Conservation (phyloP, 2,113 vertebrate genomes). For the Strix aluco region DNA sequence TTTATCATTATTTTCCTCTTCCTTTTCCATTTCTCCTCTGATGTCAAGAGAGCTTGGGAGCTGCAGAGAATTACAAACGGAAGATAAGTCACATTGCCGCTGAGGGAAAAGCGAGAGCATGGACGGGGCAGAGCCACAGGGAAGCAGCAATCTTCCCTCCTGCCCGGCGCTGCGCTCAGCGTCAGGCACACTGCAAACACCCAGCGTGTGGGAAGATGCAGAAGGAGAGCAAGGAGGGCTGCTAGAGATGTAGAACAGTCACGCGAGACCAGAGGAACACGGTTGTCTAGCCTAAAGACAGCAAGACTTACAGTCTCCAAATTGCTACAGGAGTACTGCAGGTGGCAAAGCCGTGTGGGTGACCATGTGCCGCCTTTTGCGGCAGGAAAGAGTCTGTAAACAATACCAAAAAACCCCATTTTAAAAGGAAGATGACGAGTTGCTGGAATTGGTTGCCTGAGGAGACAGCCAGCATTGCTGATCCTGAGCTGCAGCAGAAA, state of each 20-base stretch:
- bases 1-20: not conserved
- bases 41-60: not conserved
- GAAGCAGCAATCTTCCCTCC: not conserved
- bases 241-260: not conserved
- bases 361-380: rapidly evolving
- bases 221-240: not conserved
- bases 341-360: not conserved
- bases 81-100: rapidly evolving
- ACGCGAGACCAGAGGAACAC: rapidly evolving
- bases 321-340: rapidly evolving
- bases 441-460: not conserved
- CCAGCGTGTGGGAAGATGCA: rapidly evolving
- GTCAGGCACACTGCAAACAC: not conserved
- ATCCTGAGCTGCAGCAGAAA: not conserved
- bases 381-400: not conserved
- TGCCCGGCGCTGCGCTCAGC: not conserved
- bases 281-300: not conserved
- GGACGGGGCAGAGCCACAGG: not conserved
- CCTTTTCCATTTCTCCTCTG: not conserved
- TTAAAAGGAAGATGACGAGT: no score
- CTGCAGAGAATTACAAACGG: not conserved
- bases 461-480: not conserved
- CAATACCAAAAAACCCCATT: not conserved
- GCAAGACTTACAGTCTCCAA: not conserved
- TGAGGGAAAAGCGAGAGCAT: rapidly evolving